A percentile compares a stretch with the other conserved stretches of the same genome.
These are phyloP conservation scores for Drosophila monieri DNA, from an alignment of 2,888 invertebrate species.

Conservation along the genomic window DNA sequence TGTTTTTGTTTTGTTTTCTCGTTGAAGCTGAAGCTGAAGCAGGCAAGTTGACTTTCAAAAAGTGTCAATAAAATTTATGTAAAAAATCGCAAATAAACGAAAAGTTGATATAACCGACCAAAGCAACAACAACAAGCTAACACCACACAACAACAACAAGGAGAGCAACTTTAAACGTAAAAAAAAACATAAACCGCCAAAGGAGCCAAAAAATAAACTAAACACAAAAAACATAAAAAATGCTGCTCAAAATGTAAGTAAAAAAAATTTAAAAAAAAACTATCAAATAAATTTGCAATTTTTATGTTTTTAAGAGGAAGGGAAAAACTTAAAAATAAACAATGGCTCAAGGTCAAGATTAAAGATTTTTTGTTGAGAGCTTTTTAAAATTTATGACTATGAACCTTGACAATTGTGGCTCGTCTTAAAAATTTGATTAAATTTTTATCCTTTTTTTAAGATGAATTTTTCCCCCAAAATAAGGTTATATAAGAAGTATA, in stretches of 20 bases:
- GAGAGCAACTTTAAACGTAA: constrained; percentile 26
- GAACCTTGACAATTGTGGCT: background rate
- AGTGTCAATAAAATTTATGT: constrained; percentile 64
- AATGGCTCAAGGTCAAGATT: constrained; percentile 28
- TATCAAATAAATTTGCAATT: background rate
- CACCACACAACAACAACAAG: constrained; percentile 32
- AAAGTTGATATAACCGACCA: constrained; percentile 25
- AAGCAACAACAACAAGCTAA: constrained; percentile 17
- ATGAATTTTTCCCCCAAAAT: background rate
- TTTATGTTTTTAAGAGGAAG: background rate
- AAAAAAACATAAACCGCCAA: constrained; percentile 11
- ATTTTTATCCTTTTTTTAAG: background rate
- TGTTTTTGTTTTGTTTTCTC: constrained; percentile 25
- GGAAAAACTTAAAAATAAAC: background rate
- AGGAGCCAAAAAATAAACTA: constrained; percentile 29
- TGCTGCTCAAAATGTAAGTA: constrained; percentile 75
- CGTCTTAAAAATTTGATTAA: background rate
- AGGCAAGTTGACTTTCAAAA: constrained; percentile 59
- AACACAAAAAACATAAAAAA: constrained; percentile 27
- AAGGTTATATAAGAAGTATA: background rate
- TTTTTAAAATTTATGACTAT: background rate
- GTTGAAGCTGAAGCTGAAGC: constrained; percentile 39
- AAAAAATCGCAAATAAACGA: constrained; percentile 37
- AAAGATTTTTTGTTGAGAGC: background rate
- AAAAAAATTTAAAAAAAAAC: constrained; percentile 3